phyloP scores from a whole-genome alignment of 2,888 invertebrate genomes.

The Harpalus rufipes region DNA sequence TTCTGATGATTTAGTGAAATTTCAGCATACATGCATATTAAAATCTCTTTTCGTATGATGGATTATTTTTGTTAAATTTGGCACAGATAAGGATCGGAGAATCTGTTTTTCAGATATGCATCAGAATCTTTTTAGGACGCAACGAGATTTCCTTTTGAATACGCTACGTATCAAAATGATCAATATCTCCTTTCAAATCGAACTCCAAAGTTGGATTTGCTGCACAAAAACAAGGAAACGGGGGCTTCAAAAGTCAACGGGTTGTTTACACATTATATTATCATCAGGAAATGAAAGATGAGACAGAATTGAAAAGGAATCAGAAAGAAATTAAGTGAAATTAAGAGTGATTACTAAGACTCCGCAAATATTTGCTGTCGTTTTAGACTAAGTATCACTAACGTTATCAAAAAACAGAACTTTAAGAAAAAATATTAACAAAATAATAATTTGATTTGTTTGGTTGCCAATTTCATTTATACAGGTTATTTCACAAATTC shows the following conservation, averaged over 20 bases:
- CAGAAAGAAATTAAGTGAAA: background rate
- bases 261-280: constrained; percentile 2
- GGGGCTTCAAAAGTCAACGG: background rate
- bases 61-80: constrained; percentile 30
- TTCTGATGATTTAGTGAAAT: background rate
- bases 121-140: constrained; percentile 25
- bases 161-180: constrained; percentile 38
- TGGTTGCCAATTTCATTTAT: too few species aligned
- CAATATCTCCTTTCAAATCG: constrained; percentile 45
- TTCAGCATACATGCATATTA: constrained; percentile 13
- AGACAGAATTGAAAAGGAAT: background rate
- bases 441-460: too few species aligned
- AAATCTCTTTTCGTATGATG: constrained; percentile 11
- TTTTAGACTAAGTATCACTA: too few species aligned
- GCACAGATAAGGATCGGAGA: background rate
- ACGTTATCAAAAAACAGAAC: too few species aligned
- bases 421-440: too few species aligned
- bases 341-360: background rate
- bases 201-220: background rate
- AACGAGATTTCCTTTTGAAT: constrained; percentile 43
- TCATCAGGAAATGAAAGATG: constrained; percentile 15
- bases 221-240: constrained; percentile 11
- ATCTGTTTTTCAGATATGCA: constrained; percentile 48
- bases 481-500: too few species aligned
- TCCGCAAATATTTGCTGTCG: background rate